Evolutionary conservation across 2,113 vertebrate species (phyloP).

Genomic region (Acanthisitta chloris): DNA sequence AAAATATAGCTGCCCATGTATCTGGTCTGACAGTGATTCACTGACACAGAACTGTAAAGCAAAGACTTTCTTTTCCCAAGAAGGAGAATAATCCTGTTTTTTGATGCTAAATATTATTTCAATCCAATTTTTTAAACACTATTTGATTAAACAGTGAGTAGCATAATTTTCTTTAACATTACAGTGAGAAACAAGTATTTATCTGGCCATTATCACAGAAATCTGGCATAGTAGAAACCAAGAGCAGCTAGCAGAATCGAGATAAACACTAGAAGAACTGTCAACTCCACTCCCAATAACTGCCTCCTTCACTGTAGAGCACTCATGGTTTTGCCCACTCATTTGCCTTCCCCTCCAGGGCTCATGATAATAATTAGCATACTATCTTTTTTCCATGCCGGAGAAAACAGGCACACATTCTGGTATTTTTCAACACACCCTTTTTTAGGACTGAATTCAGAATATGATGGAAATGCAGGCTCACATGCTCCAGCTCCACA

Average conservation of each 20-base stretch:
- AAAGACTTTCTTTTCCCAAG: neutral
- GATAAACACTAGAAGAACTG: neutral
- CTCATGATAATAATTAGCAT: neutral
- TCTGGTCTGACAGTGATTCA: neutral
- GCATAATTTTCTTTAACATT: neutral
- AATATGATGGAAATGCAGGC: rapidly evolving
- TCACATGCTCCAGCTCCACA: neutral
- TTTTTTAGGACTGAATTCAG: neutral
- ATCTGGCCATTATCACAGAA: neutral
- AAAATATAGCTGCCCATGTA: neutral
- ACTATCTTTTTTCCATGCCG: neutral
- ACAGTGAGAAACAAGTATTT: neutral
- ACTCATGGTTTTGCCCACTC: neutral
- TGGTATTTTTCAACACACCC: neutral
- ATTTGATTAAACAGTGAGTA: neutral
- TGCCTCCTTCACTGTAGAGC: neutral
- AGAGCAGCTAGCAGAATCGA: neutral
- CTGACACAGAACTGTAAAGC: neutral
- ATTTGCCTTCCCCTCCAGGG: neutral
- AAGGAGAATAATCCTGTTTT: neutral
- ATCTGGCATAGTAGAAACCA: neutral
- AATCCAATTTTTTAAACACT: neutral
- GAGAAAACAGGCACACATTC: neutral
- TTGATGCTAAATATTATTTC: neutral
- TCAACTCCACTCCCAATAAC: neutral